A percentile compares a stretch with the other conserved stretches of the same genome.
Evolutionary conservation across 2,113 vertebrate species (phyloP).

Genomic region (Azemiops feae): DNA sequence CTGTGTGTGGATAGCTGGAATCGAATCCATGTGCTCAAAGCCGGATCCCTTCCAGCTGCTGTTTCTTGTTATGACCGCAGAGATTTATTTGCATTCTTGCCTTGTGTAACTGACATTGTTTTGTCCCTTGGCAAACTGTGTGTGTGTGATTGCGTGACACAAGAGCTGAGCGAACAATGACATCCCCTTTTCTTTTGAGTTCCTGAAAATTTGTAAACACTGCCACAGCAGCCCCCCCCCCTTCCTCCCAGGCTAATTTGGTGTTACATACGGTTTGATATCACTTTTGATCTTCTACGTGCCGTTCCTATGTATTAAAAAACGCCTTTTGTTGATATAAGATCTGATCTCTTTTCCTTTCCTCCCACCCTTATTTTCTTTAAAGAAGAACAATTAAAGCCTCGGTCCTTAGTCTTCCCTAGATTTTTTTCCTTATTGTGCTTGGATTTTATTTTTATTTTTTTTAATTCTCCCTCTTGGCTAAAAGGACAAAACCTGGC

Average conservation of each 20-base stretch:
- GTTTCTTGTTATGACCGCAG: background rate
- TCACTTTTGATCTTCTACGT: background rate
- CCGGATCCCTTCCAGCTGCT: background rate
- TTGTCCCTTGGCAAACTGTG: background rate
- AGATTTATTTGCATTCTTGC: background rate
- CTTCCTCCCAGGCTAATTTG: background rate
- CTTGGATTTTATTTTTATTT: background rate
- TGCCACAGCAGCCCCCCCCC: background rate
- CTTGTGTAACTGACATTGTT: background rate
- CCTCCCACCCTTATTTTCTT: background rate
- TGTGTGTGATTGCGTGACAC: background rate
- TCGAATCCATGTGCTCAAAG: background rate
- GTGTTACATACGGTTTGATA: background rate
- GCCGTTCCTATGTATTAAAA: background rate
- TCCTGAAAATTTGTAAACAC: background rate
- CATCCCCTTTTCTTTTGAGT: background rate
- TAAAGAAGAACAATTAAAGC: background rate
- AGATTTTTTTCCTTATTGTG: background rate
- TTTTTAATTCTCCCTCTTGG: background rate
- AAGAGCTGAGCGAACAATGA: background rate
- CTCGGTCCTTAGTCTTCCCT: background rate
- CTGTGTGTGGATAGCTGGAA: background rate
- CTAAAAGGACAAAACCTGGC: background rate
- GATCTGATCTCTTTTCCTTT: background rate
- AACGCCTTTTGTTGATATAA: background rate